Conservation (phyloP, 2,113 vertebrate species). For the Catharus fuscescens region DNA sequence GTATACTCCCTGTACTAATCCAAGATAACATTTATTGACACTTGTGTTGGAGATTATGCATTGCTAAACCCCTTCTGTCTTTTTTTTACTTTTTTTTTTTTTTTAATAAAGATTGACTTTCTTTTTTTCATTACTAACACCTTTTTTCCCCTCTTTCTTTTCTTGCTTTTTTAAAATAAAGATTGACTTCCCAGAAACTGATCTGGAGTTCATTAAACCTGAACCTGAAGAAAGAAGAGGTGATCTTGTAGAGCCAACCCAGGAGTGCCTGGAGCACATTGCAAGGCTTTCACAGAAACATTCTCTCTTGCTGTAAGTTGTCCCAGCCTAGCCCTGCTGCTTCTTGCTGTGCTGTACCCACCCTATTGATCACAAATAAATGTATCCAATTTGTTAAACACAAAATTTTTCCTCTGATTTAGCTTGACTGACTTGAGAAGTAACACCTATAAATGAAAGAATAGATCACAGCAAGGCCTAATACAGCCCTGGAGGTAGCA, state of each 20-base stretch:
- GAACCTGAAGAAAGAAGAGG: constrained; percentile 23
- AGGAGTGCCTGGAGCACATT: constrained; percentile 65
- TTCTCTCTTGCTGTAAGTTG: constrained; percentile 68
- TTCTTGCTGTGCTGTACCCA: background rate
- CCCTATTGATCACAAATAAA: background rate
- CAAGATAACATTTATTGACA: background rate
- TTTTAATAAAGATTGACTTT: constrained; percentile 64
- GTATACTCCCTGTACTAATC: background rate
- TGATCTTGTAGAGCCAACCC: background rate
- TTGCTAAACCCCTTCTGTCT: background rate
- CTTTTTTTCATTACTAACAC: too few species aligned
- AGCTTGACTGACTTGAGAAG: background rate
- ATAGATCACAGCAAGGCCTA: background rate
- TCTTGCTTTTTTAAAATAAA: background rate
- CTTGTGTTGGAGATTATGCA: background rate
- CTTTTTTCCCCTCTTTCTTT: background rate
- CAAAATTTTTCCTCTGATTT: background rate
- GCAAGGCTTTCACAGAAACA: constrained; percentile 39
- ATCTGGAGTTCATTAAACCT: constrained; percentile 49
- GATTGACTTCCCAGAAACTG: constrained; percentile 68
- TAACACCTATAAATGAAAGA: background rate
- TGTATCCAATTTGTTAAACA: background rate
- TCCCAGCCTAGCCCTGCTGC: background rate
- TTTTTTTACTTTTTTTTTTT: too few species aligned
- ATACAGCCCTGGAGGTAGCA: background rate